These are phyloP conservation scores for Meteorus sp. DNA, from an alignment of 1,140 invertebrate species.

Conservation along the genomic window DNA sequence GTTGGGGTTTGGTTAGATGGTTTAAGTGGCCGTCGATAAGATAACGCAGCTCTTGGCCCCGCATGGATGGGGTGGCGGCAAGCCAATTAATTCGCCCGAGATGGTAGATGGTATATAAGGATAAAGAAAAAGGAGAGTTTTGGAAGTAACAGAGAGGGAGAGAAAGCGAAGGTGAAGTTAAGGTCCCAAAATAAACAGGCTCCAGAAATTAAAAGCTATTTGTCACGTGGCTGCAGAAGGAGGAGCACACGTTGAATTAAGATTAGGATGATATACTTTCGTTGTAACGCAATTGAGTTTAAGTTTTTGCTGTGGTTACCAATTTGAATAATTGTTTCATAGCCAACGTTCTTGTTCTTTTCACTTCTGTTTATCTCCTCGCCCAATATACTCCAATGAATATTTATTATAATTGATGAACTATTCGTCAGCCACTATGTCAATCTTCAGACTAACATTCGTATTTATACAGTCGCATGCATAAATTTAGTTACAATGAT, in stretches of 20 bases:
- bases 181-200: slow-evolving; percentile 56
- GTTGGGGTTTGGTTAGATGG: slow-evolving; percentile 32
- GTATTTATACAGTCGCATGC: no score
- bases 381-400: no score
- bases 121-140: no score
- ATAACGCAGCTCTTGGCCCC: slow-evolving; percentile 52
- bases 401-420: no score
- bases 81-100: not conserved
- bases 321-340: no score
- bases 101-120: not conserved
- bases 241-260: slow-evolving; percentile 48
- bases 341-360: no score
- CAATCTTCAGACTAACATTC: no score
- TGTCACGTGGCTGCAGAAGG: slow-evolving; percentile 45
- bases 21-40: slow-evolving; percentile 58
- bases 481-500: no score
- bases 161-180: no score
- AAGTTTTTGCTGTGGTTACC: no score
- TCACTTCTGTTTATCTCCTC: no score
- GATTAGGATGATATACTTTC: slow-evolving; percentile 49
- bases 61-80: not conserved
- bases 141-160: slow-evolving; percentile 40
- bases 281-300: slow-evolving; percentile 10
- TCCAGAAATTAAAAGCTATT: slow-evolving; percentile 61
- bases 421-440: no score